phyloP scores from a whole-genome alignment of 2,888 invertebrate species.

The Laothoe populi region DNA sequence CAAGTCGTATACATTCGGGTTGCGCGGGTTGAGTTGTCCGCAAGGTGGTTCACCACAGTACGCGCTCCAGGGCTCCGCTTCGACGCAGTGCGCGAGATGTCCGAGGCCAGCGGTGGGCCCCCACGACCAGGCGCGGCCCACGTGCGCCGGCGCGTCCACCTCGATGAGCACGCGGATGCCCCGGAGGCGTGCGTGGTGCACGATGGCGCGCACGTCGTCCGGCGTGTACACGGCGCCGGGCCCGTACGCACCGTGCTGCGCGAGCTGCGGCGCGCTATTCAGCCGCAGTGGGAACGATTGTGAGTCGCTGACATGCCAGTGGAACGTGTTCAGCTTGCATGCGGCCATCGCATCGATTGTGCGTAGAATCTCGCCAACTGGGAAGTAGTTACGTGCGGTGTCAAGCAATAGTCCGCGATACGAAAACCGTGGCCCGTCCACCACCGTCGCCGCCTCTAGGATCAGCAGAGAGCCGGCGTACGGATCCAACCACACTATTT shows the following conservation, averaged over 20 bases:
- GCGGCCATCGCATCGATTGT: slow-evolving; percentile 95
- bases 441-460: slow-evolving; percentile 87
- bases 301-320: slow-evolving; percentile 96
- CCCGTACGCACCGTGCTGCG: slow-evolving; percentile 93
- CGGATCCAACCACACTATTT: slow-evolving; percentile 92
- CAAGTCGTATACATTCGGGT: slow-evolving; percentile 90
- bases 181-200: slow-evolving; percentile 90
- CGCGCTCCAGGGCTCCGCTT: slow-evolving; percentile 91
- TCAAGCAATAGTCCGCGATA: slow-evolving; percentile 96
- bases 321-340: slow-evolving; percentile 95
- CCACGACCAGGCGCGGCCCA: slow-evolving; percentile 95
- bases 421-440: slow-evolving; percentile 90
- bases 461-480: slow-evolving; percentile 85
- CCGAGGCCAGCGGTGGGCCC: slow-evolving; percentile 90
- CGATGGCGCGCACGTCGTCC: slow-evolving; percentile 89
- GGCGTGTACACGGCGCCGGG: slow-evolving; percentile 90
- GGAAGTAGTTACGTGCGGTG: slow-evolving; percentile 95
- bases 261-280: slow-evolving; percentile 90
- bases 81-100: slow-evolving; percentile 91
- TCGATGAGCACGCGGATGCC: slow-evolving; percentile 95
- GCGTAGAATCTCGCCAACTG: slow-evolving; percentile 88
- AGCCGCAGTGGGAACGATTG: slow-evolving; percentile 96
- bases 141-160: slow-evolving; percentile 96
- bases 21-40: slow-evolving; percentile 93
- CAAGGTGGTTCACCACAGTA: slow-evolving; percentile 95